A percentile compares a stretch with the other conserved stretches of the same genome.
phyloP scores from a whole-genome alignment of 2,113 vertebrate species.

The Pomatorhinus ruficollis region DNA sequence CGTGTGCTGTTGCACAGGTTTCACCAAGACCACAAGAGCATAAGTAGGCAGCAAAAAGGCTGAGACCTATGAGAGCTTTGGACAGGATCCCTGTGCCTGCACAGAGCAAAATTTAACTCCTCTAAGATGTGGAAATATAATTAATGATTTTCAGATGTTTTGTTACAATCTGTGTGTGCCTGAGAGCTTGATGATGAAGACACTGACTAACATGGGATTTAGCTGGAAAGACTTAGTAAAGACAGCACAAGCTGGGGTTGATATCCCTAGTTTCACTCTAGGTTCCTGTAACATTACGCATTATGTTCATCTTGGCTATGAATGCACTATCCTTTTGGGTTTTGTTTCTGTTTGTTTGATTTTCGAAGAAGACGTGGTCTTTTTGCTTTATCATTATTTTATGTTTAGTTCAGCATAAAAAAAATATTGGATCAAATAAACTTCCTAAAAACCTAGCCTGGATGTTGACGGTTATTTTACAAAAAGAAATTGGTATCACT shows the following conservation, averaged over 20 bases:
- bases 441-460: neutral
- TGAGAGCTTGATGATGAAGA: neutral
- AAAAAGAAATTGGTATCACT: neutral
- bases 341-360: neutral
- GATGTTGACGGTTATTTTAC: neutral
- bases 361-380: neutral
- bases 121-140: neutral
- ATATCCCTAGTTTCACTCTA: neutral
- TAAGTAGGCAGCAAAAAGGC: neutral
- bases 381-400: neutral
- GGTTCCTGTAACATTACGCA: neutral
- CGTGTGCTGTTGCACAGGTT: neutral
- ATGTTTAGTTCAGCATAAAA: neutral
- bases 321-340: neutral
- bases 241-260: neutral
- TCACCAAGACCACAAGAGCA: neutral
- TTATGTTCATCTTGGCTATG: neutral
- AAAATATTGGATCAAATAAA: neutral
- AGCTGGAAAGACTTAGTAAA: neutral
- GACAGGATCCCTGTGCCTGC: neutral
- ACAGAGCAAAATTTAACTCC: neutral
- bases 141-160: neutral
- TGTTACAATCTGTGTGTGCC: neutral
- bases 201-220: neutral
- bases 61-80: neutral